These are phyloP conservation scores for Dolichoris vasculosae DNA, from an alignment of 1,140 invertebrate genomes.

Conservation along the genomic window DNA sequence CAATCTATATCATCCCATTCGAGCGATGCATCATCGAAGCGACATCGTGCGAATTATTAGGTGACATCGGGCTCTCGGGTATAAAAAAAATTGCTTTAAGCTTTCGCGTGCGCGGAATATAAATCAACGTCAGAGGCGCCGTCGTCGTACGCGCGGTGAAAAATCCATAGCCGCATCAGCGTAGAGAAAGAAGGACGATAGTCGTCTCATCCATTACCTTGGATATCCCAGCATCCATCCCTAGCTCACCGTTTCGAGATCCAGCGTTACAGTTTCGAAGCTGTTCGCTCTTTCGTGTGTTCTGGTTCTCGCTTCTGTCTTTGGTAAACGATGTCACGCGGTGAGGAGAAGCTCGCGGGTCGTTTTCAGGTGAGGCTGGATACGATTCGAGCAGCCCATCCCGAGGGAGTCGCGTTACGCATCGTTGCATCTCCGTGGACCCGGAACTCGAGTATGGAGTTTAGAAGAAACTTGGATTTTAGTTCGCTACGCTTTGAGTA, in stretches of 20 bases:
- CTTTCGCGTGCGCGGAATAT: not conserved
- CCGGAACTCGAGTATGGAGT: slow-evolving; percentile 6
- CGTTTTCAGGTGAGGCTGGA: slow-evolving; percentile 35
- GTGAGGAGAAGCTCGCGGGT: slow-evolving; percentile 14
- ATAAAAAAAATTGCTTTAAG: not conserved
- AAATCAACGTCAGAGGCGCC: not conserved
- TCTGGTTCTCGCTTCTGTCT: slow-evolving; percentile 42
- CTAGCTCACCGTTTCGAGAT: not conserved
- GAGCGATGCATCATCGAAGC: not conserved
- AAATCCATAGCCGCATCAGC: not conserved
- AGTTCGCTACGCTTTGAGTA: slow-evolving; percentile 6
- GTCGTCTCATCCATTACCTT: not conserved
- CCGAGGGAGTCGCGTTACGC: not conserved
- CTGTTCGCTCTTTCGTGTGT: not conserved
- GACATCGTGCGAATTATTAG: not conserved
- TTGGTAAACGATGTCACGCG: slow-evolving; percentile 44
- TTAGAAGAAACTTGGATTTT: not conserved
- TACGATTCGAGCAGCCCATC: not conserved
- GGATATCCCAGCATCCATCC: not conserved
- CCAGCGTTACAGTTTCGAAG: slow-evolving; percentile 6
- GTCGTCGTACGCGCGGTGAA: not conserved
- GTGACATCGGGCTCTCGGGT: not conserved
- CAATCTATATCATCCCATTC: not conserved
- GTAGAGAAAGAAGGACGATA: not conserved
- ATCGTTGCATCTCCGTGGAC: not conserved